Evolutionary conservation across 2,113 vertebrate genomes (phyloP), one percentile per base, ranked within the genome.

Genomic region (Neomonachus schauinslandi): DNA sequence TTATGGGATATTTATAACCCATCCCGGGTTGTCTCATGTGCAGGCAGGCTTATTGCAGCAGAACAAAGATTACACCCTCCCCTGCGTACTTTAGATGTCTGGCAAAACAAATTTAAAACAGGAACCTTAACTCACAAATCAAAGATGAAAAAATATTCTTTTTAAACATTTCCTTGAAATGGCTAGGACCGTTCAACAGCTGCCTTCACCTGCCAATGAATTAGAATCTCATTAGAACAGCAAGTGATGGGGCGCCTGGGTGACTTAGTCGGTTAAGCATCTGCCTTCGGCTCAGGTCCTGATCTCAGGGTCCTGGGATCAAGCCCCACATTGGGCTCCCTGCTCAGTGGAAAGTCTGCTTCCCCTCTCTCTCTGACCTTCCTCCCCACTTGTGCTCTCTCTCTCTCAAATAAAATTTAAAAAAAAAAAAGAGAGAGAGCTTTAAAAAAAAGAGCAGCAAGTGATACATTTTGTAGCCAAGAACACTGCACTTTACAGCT

Each of bases 1-100:
- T 97, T 59, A 92, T 19, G 89, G 83, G 57, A 7, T 97, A 79
- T 97, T 97, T 98, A 95, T 55, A 97, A 81, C 88, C 71, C 36
- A 39, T 86, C 46, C 51, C 65, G 3, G 10, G 72, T 76, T 57
- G 89, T 86, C 67, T n/a, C 1, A 0, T 63, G 71, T 79, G 95
- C 96, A 94, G 89, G 87, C 51, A 89, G 83, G 95, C 65, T 74
- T 82, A 80, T 14, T 69, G 26, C 42, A 46, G 22, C 90, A 96
- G 67, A 95, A 88, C 14, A 79, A 89, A 85, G 36, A 88, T 91
- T 79, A 77, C 0, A 0, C 65, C n/a, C 49, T 76, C 21, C 72
- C n/a, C 4, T 51, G 16, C 0, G 0, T 57, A 36, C 11, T 39
- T 85, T 26, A 51, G 39, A 39, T 74, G 31, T 93, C 65, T 67